These are phyloP conservation scores for Cynopterus sphinx DNA, from an alignment of 2,797 vertebrate genomes.

Conservation along the genomic window DNA sequence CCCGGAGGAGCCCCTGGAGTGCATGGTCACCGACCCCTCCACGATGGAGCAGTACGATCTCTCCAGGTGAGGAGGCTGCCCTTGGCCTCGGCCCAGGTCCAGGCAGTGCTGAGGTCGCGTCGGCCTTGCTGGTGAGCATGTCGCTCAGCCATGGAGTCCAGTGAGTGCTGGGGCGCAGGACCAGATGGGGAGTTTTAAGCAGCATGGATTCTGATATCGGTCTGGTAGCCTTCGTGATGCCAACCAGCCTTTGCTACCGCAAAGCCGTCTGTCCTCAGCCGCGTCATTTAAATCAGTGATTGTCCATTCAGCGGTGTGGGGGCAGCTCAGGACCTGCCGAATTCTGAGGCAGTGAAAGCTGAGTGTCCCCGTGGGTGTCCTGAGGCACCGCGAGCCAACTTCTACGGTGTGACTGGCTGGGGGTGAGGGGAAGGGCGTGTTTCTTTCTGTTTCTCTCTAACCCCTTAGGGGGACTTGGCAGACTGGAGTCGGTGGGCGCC, in stretches of 20 bases:
- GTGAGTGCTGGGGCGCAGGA: not conserved
- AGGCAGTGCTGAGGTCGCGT: fast-evolving
- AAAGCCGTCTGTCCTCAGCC: not conserved
- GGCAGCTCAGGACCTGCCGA: fast-evolving
- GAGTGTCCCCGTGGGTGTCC: fast-evolving
- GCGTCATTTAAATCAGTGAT: fast-evolving
- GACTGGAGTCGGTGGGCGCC: not conserved
- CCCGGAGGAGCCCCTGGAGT: constrained; percentile 93
- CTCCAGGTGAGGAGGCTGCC: constrained; percentile 89
- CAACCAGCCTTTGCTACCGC: not conserved
- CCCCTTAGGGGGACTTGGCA: not conserved
- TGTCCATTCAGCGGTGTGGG: fast-evolving
- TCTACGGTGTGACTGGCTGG: too few relatives aligned
- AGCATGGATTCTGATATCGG: too few relatives aligned
- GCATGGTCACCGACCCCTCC: constrained; percentile 91
- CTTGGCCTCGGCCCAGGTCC: not conserved
- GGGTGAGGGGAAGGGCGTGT: too few relatives aligned
- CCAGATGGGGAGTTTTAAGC: not conserved
- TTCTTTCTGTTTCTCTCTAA: not conserved
- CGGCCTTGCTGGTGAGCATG: fast-evolving
- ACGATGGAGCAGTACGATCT: constrained; percentile 94
- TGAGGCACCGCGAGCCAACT: fast-evolving
- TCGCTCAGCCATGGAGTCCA: not conserved
- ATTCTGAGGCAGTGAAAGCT: fast-evolving
- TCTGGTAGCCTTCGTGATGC: fast-evolving